A percentile compares a stretch with the other conserved stretches of the same genome.
Conservation (phyloP, 2,797 vertebrate genomes). For the Poecilia gillii region DNA sequence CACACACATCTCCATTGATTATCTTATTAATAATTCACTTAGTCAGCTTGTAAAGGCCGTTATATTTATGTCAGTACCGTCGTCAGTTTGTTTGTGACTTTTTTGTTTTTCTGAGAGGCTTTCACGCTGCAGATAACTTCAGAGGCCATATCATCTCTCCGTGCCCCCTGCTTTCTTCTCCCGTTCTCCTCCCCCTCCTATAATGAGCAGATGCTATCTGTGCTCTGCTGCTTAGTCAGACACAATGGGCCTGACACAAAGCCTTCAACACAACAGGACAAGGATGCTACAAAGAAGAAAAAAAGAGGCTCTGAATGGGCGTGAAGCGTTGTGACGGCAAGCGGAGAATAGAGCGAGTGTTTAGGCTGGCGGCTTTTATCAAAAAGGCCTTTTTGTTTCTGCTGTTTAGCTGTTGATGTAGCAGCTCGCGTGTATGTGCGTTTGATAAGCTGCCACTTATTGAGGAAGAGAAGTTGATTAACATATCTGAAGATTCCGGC, state of each 20-base stretch:
- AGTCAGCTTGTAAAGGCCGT: slow-evolving; percentile 24
- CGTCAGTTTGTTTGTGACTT: slow-evolving; percentile 31
- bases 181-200: slow-evolving; percentile 30
- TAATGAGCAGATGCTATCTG: slow-evolving; percentile 74
- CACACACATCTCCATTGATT: slow-evolving; percentile 7
- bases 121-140: slow-evolving; percentile 44
- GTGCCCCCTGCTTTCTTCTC: slow-evolving; percentile 28
- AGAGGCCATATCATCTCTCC: slow-evolving; percentile 50
- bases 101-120: slow-evolving; percentile 32
- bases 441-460: slow-evolving; percentile 59
- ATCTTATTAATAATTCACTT: slow-evolving; percentile 13
- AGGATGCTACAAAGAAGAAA: slow-evolving; percentile 55
- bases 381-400: slow-evolving; percentile 67
- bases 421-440: slow-evolving; percentile 35
- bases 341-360: slow-evolving; percentile 61
- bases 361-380: slow-evolving; percentile 68
- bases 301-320: slow-evolving; percentile 54
- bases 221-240: slow-evolving; percentile 50
- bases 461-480: slow-evolving; percentile 59
- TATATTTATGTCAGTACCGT: slow-evolving; percentile 5
- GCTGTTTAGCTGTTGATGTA: slow-evolving; percentile 59
- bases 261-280: slow-evolving; percentile 62
- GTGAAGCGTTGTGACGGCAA: slow-evolving; percentile 36
- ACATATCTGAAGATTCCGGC: slow-evolving; percentile 68
- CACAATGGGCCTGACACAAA: slow-evolving; percentile 74